Evolutionary conservation across 2,797 vertebrate genomes (phyloP).

Genomic region (Myripristis jacobus): DNA sequence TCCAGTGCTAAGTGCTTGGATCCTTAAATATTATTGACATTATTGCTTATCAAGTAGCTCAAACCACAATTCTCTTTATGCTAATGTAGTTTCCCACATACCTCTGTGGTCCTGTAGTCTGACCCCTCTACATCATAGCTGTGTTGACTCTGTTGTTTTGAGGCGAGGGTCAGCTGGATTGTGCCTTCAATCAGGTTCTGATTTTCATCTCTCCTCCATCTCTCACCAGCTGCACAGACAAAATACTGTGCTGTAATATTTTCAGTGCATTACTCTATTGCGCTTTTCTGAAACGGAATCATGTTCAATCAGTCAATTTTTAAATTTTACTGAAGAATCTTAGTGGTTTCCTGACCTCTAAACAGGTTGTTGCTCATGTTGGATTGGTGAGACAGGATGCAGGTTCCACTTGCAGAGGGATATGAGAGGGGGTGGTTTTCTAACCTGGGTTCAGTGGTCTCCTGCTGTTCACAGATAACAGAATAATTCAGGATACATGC

Average conservation of each 20-base stretch:
- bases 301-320: not conserved
- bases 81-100: conserved; percentile 48
- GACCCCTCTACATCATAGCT: conserved; percentile 76
- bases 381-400: conserved; percentile 53
- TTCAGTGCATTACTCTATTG: not conserved
- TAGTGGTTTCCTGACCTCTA: conserved; percentile 60
- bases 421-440: conserved; percentile 70
- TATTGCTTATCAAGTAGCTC: not conserved
- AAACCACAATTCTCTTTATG: not conserved
- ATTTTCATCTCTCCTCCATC: conserved; percentile 74
- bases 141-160: conserved; percentile 76
- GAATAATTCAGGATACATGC: not conserved
- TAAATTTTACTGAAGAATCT: not conserved
- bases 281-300: not conserved
- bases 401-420: conserved; percentile 68
- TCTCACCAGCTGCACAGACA: conserved; percentile 66
- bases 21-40: not conserved
- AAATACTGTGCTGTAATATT: not conserved
- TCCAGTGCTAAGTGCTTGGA: too few species aligned
- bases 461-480: conserved; percentile 56
- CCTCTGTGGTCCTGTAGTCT: conserved; percentile 80
- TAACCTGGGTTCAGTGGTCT: conserved; percentile 72
- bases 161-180: conserved; percentile 47
- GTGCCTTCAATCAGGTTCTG: conserved; percentile 79
- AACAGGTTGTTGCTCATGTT: conserved; percentile 66